Base-by-base conservation (phyloP, 2,888 invertebrate genomes). In the Monoplex corrugatus region DNA sequence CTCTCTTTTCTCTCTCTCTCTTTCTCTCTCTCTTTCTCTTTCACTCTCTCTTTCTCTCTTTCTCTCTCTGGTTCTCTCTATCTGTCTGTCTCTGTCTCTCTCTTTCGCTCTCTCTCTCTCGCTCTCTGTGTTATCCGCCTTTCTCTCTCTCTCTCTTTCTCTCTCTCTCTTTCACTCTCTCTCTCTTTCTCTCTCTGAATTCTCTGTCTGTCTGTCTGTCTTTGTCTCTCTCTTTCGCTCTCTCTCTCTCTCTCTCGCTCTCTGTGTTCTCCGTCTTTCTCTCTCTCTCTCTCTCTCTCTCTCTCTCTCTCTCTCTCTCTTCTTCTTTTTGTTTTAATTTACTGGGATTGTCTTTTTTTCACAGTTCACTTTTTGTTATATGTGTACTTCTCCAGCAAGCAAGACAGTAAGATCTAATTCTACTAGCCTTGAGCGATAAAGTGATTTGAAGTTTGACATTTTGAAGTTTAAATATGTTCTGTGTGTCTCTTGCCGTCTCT, bases 121-220 rank as follows among this genome's bases (percentile, higher is more conserved):
- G 23, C 80, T 80, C 43, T 43, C 43, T 32, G 32, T 23, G 3
- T 80, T 35, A 32, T 32, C 35, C 35, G 10, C 16, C 35, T 16
- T 2, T 32, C 78, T 40, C 23, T 6, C 40, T 40, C 40, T 40
- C 78, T 40, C 19, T 82, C 57, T 43, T 16, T 78, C 87, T 87
- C 78, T 87, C 75, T 78, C 78, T 78, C 87, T 87, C 78, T 78
- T 45, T 88, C 84, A 84, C 84, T 84, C 72, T 84, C 84, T 88
- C 88, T 88, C 63, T 88, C 88, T 88, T n/a, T 88, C 84, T 88
- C 84, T 84, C 83, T 84, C 43, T n/a, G n/a, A 6, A 6, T 13
- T 63, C 23, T 63, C 28, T 23, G 63, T 63, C 63, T 63, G 63
- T 63, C 23, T 63, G 23, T 63, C 23, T 63, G 63, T 63, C 63